A percentile compares a stretch with the other conserved stretches of the same genome.
These are phyloP conservation scores for Drosophila lutescens DNA, from an alignment of 2,888 invertebrate species.

Conservation along the genomic window DNA sequence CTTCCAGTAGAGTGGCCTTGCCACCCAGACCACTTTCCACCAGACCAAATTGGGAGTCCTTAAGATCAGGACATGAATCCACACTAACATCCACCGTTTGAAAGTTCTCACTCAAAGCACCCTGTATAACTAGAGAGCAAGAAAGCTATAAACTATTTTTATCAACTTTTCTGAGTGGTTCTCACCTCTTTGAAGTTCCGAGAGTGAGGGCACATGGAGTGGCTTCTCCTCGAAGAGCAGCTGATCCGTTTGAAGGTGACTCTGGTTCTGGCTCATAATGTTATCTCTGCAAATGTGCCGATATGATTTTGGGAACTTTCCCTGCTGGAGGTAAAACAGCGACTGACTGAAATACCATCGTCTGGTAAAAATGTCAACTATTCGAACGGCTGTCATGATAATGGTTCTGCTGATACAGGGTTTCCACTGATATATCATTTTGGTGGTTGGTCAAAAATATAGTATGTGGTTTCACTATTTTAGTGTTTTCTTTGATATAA, in stretches of 20 bases:
- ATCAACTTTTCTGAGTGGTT: conserved; percentile 6
- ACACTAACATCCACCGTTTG: conserved; percentile 89
- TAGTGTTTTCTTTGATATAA: neutral
- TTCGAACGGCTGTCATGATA: conserved; percentile 19
- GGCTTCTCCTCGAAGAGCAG: conserved; percentile 86
- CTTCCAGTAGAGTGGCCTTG: conserved; percentile 89
- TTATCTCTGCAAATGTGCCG: conserved; percentile 23
- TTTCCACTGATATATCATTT: neutral
- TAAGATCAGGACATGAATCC: conserved; percentile 94
- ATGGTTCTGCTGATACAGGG: conserved; percentile 6
- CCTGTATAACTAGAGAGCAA: conserved; percentile 87
- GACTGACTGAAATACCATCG: conserved; percentile 7
- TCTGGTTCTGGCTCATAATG: conserved; percentile 71
- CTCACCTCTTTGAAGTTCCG: conserved; percentile 87
- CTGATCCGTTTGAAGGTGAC: conserved; percentile 76
- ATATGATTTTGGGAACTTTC: conserved; percentile 3
- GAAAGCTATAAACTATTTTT: conserved; percentile 23
- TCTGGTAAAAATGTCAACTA: neutral
- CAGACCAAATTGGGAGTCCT: conserved; percentile 90
- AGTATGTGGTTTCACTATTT: neutral
- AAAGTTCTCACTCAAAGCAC: conserved; percentile 89
- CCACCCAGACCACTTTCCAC: conserved; percentile 91
- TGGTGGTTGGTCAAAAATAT: too few species aligned
- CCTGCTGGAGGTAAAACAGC: conserved; percentile 1
- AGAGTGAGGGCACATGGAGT: conserved; percentile 86